Evolutionary conservation across 2,888 invertebrate genomes (phyloP).

Genomic region (Mesopsocus fuscifrons): DNA sequence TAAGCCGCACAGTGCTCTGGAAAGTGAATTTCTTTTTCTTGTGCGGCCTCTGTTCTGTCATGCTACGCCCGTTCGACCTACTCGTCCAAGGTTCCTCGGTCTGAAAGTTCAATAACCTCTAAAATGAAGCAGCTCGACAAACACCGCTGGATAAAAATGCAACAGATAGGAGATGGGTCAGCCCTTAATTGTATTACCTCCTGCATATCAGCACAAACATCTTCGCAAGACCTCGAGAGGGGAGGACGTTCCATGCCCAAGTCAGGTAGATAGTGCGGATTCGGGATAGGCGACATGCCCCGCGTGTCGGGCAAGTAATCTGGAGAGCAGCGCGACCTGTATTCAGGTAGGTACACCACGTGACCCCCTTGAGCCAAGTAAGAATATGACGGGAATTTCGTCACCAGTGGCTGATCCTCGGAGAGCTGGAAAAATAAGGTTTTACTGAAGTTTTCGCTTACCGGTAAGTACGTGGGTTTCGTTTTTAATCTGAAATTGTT

Average conservation of each 20-base stretch:
- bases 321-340: constrained; percentile 20
- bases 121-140: no score
- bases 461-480: no score
- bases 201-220: no score
- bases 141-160: no score
- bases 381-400: constrained; percentile 28
- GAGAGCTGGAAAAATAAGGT: no score
- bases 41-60: constrained; percentile 16
- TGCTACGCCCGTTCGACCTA: constrained; percentile 15
- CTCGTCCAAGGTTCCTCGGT: constrained; percentile 10
- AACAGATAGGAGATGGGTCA: constrained; percentile 19
- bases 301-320: constrained; percentile 7
- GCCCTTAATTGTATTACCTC: no score
- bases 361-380: constrained; percentile 46
- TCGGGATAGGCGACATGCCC: constrained; percentile 5
- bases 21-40: constrained; percentile 53
- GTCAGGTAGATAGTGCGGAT: no score
- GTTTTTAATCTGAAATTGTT: no score
- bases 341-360: constrained; percentile 59
- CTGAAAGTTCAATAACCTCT: no score
- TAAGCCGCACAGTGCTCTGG: constrained; percentile 66
- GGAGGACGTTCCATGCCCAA: constrained; percentile 10
- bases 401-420: constrained; percentile 18
- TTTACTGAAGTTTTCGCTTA: no score
- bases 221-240: constrained; percentile 30